phyloP scores from a whole-genome alignment of 2,888 invertebrate genomes.

The Cheilosia urbana region DNA sequence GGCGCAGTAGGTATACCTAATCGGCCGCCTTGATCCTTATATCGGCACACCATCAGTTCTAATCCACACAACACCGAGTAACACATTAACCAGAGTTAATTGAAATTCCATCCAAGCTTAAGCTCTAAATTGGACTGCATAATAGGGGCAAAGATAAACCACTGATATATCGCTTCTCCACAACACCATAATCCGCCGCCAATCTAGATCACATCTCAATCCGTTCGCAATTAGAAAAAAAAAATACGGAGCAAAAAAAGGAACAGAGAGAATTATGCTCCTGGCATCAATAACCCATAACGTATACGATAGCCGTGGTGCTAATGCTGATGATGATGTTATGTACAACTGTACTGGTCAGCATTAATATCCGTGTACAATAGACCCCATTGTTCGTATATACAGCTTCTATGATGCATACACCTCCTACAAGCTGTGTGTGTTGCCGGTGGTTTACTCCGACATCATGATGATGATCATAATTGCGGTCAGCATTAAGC shows the following conservation, averaged over 20 bases:
- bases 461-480: constrained; percentile 66
- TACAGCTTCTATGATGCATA: not conserved
- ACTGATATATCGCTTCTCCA: constrained; percentile 8
- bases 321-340: constrained; percentile 47
- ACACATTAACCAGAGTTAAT: constrained; percentile 26
- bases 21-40: too few relatives aligned
- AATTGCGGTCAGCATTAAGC: constrained; percentile 67
- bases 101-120: constrained; percentile 44
- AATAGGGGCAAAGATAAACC: constrained; percentile 1
- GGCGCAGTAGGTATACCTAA: too few relatives aligned
- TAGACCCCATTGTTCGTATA: constrained; percentile 53
- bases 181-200: constrained; percentile 9
- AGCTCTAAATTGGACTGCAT: constrained; percentile 25
- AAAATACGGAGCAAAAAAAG: not conserved
- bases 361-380: constrained; percentile 57
- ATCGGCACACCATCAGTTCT: too few relatives aligned
- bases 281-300: constrained; percentile 46
- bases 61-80: not conserved
- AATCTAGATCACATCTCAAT: constrained; percentile 60
- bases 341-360: constrained; percentile 22
- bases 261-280: constrained; percentile 24
- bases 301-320: constrained; percentile 4
- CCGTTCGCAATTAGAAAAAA: constrained; percentile 24
- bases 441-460: constrained; percentile 36
- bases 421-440: constrained; percentile 5